phyloP scores from a whole-genome alignment of 2,888 invertebrate species.

The Criorhina ranunculi region DNA sequence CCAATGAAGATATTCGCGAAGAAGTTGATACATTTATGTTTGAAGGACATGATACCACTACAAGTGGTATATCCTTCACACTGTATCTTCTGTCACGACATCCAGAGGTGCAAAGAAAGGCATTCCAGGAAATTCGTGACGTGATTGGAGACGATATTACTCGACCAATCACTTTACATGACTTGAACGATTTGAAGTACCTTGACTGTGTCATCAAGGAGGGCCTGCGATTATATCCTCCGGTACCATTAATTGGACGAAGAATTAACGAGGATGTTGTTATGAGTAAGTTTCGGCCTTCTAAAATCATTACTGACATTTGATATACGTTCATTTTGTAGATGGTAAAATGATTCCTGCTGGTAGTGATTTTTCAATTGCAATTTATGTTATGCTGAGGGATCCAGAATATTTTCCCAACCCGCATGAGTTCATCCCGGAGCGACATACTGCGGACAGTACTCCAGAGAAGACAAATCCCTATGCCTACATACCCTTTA shows the following conservation, averaged over 20 bases:
- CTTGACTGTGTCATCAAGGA: conserved; percentile 89
- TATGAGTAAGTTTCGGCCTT: conserved; percentile 84
- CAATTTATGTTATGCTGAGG: conserved; percentile 80
- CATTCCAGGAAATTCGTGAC: conserved; percentile 80
- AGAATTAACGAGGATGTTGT: conserved; percentile 85
- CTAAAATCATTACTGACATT: too few species aligned
- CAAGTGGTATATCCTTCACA: conserved; percentile 81
- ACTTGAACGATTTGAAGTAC: conserved; percentile 81
- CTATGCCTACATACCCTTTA: conserved; percentile 81
- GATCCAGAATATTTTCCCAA: conserved; percentile 81
- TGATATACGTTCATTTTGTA: conserved; percentile 37
- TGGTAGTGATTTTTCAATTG: conserved; percentile 79
- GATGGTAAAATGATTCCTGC: conserved; percentile 81
- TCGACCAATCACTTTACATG: conserved; percentile 76
- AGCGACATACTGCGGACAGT: conserved; percentile 85
- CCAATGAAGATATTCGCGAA: conserved; percentile 87
- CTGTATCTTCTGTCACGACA: conserved; percentile 81
- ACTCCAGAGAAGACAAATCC: conserved; percentile 82
- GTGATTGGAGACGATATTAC: conserved; percentile 79
- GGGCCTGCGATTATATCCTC: conserved; percentile 87
- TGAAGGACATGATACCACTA: conserved; percentile 85
- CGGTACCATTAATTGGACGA: conserved; percentile 87
- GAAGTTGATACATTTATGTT: conserved; percentile 92
- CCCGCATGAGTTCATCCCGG: conserved; percentile 81
- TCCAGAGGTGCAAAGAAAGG: conserved; percentile 79